Evolutionary conservation across 2,888 invertebrate species (phyloP).

Genomic region (Anorthoa munda): DNA sequence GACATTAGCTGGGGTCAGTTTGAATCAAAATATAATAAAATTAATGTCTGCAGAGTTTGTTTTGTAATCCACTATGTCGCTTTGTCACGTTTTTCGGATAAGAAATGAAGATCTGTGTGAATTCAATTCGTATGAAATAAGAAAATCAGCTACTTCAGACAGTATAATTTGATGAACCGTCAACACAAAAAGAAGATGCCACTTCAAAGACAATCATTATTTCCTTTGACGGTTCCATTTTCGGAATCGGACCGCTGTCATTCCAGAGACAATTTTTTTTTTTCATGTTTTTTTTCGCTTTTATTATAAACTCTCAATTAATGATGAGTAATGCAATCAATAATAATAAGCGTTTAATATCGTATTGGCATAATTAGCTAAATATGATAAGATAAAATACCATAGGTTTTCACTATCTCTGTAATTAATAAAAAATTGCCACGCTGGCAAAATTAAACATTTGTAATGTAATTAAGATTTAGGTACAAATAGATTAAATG

Average conservation of each 20-base stretch:
- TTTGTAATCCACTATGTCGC: slow-evolving; percentile 13
- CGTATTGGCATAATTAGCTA: slow-evolving; percentile 1
- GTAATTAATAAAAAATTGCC: background rate
- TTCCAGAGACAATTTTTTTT: background rate
- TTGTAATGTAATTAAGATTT: background rate
- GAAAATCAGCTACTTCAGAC: background rate
- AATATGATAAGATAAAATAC: background rate
- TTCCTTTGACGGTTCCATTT: too few relatives aligned
- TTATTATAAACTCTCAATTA: background rate
- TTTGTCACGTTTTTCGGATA: slow-evolving; percentile 25
- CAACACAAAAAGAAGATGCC: too few relatives aligned
- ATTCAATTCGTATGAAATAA: background rate
- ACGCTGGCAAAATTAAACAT: background rate
- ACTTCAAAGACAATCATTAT: too few relatives aligned
- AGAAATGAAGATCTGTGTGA: background rate
- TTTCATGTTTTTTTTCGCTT: background rate
- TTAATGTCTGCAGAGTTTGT: slow-evolving; percentile 19
- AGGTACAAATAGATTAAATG: background rate
- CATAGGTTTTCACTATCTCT: slow-evolving; percentile 1
- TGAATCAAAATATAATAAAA: slow-evolving; percentile 47
- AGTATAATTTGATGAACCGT: too few relatives aligned
- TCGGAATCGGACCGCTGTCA: too few relatives aligned
- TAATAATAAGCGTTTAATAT: background rate
- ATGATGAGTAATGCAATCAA: background rate
- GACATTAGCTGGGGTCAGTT: slow-evolving; percentile 29